Percentiles rank a stretch among this genome's conserved stretches.
These are phyloP conservation scores for Resseliella maxima DNA, from an alignment of 2,888 invertebrate species.

Conservation along the genomic window DNA sequence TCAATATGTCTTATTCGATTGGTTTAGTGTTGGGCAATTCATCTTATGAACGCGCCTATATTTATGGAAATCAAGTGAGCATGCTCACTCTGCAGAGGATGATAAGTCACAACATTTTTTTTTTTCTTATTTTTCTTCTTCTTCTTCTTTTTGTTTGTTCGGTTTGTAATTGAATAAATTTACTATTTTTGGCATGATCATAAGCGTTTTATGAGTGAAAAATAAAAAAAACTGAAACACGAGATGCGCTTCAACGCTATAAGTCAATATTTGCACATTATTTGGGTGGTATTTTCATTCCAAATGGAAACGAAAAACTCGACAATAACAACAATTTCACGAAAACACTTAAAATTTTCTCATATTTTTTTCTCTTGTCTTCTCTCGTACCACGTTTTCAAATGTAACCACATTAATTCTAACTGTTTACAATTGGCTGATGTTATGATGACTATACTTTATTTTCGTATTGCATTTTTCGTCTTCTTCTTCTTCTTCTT, in stretches of 20 bases:
- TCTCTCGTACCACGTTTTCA: background rate
- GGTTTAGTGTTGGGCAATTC: background rate
- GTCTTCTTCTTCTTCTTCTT: too few species aligned
- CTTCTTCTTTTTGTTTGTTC: background rate
- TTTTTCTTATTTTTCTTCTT: background rate
- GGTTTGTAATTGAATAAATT: conserved; percentile 21
- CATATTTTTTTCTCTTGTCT: background rate
- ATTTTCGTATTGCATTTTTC: background rate
- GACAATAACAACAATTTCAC: background rate
- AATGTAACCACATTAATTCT: background rate
- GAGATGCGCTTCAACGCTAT: background rate
- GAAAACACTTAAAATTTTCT: background rate
- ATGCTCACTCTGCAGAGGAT: background rate
- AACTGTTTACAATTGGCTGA: background rate
- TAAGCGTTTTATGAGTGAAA: background rate
- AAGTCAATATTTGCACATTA: conserved; percentile 33
- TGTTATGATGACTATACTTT: background rate
- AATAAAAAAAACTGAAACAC: background rate
- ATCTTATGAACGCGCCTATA: background rate
- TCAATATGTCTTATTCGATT: background rate
- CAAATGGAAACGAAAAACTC: background rate
- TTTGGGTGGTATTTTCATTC: background rate
- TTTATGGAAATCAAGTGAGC: conserved; percentile 39
- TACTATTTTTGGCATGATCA: conserved; percentile 25
- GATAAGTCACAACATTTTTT: too few species aligned